A percentile compares a stretch with the other conserved stretches of the same genome.
Conservation (phyloP, 2,113 vertebrate genomes). For the Podiceps cristatus region DNA sequence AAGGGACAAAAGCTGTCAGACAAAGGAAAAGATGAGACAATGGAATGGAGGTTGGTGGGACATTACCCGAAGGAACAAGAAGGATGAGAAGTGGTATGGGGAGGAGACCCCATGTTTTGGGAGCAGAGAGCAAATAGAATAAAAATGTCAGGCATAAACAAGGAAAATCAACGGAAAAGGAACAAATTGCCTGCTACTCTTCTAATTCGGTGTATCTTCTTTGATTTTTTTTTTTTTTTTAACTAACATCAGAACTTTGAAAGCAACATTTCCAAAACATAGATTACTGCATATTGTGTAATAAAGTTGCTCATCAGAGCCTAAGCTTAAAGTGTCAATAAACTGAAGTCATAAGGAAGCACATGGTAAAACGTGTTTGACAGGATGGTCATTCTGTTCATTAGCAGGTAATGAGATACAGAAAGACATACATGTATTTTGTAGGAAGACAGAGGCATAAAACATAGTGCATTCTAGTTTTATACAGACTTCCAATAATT, state of each 20-base stretch:
- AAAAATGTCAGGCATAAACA: not conserved
- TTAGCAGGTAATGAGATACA: not conserved
- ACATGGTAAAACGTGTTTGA: not conserved
- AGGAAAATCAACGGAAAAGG: not conserved
- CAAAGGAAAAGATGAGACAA: not conserved
- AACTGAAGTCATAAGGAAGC: not conserved
- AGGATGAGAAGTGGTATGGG: fast-evolving
- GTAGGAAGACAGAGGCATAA: not conserved
- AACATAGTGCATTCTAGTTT: not conserved
- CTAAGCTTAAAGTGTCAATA: not conserved
- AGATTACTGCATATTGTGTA: not conserved
- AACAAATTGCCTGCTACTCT: not conserved
- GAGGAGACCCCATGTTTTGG: not conserved
- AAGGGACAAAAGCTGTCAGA: not conserved
- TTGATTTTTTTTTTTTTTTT: too few species aligned
- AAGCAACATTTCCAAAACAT: not conserved
- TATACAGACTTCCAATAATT: not conserved
- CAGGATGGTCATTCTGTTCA: not conserved
- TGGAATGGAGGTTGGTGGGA: not conserved
- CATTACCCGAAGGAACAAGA: not conserved
- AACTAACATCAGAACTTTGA: not conserved
- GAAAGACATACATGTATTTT: not conserved
- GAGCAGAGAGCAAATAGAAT: not conserved
- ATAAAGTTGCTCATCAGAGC: not conserved
- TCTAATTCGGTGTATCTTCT: not conserved